Evolutionary conservation across 2,113 vertebrate species (phyloP).

Genomic region (Cinclus mexicanus): DNA sequence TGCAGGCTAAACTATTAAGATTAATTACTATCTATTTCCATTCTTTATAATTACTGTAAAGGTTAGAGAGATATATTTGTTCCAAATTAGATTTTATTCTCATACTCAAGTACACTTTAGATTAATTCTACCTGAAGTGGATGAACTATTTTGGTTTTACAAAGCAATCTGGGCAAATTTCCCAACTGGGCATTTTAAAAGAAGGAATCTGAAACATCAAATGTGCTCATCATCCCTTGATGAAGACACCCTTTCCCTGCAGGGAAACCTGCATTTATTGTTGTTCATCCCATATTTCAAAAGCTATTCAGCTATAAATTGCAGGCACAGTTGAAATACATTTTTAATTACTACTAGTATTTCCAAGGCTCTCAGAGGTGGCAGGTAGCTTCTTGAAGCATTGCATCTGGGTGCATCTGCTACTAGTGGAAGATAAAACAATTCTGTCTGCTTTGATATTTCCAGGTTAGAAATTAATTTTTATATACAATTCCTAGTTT

Average conservation of each 20-base stretch:
- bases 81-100: constrained; percentile 32
- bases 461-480: not conserved
- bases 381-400: not conserved
- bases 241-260: not conserved
- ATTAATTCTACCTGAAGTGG: constrained; percentile 10
- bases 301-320: not conserved
- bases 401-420: not conserved
- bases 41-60: constrained; percentile 31
- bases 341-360: constrained; percentile 14
- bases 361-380: not conserved
- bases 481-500: not conserved
- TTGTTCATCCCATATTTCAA: not conserved
- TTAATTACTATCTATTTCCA: not conserved
- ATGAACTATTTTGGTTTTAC: constrained; percentile 28
- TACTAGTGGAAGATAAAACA: not conserved
- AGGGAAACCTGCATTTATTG: not conserved
- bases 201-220: not conserved
- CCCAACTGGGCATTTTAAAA: constrained; percentile 31
- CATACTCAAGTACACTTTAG: not conserved
- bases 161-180: constrained; percentile 29
- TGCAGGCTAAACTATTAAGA: constrained; percentile 8
- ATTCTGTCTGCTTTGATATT: not conserved
- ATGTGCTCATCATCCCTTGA: not conserved
- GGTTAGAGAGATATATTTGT: constrained; percentile 12
- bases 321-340: not conserved